A percentile compares a stretch with the other conserved stretches of the same genome.
Conservation (phyloP, 1,140 invertebrate genomes). For the Lasaia peninsularis region DNA sequence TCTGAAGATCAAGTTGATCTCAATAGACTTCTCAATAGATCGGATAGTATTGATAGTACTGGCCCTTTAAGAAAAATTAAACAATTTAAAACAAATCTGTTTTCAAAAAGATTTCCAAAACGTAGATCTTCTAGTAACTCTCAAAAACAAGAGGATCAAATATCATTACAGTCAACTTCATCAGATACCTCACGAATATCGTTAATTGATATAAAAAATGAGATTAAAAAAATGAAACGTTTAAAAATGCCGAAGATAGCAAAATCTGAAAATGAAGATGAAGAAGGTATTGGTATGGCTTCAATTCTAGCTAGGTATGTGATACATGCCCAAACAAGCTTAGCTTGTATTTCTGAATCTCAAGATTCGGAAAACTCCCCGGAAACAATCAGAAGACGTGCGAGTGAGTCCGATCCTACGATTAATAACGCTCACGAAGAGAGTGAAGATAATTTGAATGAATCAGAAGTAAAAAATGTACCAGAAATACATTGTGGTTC, state of each 20-base stretch:
- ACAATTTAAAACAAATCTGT: slow-evolving; percentile 57
- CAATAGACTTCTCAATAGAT: slow-evolving; percentile 51
- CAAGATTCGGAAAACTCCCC: slow-evolving; percentile 75
- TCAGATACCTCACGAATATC: slow-evolving; percentile 70
- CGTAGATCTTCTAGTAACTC: slow-evolving; percentile 38
- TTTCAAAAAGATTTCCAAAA: slow-evolving; percentile 45
- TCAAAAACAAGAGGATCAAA: slow-evolving; percentile 55
- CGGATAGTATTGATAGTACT: slow-evolving; percentile 42
- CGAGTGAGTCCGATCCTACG: slow-evolving; percentile 62
- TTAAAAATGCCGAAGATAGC: slow-evolving; percentile 75
- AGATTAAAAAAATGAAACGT: slow-evolving; percentile 61
- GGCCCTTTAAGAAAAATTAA: slow-evolving; percentile 55
- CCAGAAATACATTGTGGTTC: slow-evolving; percentile 60
- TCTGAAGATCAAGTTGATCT: slow-evolving; percentile 63
- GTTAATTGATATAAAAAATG: slow-evolving; percentile 63
- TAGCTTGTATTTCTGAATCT: slow-evolving; percentile 79
- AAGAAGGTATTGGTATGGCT: slow-evolving; percentile 80
- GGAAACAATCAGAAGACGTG: slow-evolving; percentile 56
- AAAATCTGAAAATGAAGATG: slow-evolving; percentile 75
- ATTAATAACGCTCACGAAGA: slow-evolving; percentile 42
- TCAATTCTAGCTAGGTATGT: slow-evolving; percentile 81
- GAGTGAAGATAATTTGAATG: slow-evolving; percentile 19
- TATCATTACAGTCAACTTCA: slow-evolving; percentile 60
- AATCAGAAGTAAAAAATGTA: slow-evolving; percentile 28
- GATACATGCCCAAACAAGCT: slow-evolving; percentile 78